phyloP scores from a whole-genome alignment of 1,140 invertebrate species.

The Olivierus martensii region DNA sequence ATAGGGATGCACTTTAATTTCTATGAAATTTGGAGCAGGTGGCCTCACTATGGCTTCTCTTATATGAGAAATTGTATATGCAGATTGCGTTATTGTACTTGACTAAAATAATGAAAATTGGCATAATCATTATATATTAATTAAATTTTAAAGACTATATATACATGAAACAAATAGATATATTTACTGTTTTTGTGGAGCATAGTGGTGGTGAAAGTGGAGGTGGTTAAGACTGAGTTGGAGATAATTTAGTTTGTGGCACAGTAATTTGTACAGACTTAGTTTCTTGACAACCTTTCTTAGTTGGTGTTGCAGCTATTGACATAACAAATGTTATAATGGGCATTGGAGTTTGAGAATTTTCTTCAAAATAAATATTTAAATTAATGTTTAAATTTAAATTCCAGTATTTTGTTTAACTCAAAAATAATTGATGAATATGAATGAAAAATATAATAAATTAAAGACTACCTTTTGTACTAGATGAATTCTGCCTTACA shows the following conservation, averaged over 20 bases:
- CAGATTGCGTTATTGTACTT: not conserved
- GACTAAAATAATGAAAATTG: no score
- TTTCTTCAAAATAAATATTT: not conserved
- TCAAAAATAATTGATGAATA: not conserved
- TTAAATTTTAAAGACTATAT: no score
- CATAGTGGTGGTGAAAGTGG: no score
- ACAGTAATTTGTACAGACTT: conserved; percentile 8
- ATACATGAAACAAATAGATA: no score
- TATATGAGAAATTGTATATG: not conserved
- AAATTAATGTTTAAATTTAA: not conserved
- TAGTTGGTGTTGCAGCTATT: conserved; percentile 35
- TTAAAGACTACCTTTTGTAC: not conserved
- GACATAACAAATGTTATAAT: conserved; percentile 64
- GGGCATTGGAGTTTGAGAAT: conserved; percentile 28
- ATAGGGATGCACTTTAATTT: conserved; percentile 59
- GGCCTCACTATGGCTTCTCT: conserved; percentile 38
- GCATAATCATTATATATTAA: no score
- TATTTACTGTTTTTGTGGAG: no score
- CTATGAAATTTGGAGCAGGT: conserved; percentile 48
- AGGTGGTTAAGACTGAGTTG: no score
- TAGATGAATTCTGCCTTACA: not conserved
- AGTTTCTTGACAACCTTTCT: conserved; percentile 23
- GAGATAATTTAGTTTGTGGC: not conserved
- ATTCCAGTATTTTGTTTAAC: no score
- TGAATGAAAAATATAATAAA: not conserved